These are phyloP conservation scores for Grammomys dolichurus DNA, from an alignment of 2,113 vertebrate genomes.

Conservation along the genomic window DNA sequence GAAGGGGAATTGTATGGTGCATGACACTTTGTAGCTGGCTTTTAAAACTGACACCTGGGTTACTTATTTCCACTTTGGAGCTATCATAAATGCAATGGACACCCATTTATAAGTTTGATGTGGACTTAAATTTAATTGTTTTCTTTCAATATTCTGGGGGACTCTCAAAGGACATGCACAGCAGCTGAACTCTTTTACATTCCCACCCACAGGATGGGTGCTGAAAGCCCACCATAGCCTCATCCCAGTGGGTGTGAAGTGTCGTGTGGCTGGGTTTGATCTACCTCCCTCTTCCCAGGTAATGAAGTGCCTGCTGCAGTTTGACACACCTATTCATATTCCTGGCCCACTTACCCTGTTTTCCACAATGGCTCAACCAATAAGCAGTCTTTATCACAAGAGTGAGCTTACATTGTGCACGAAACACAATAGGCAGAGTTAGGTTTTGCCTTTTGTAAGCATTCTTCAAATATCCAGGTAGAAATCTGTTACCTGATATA, in stretches of 20 bases:
- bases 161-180: background rate
- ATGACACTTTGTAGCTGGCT: background rate
- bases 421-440: background rate
- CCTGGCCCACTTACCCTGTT: background rate
- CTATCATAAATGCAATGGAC: background rate
- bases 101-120: background rate
- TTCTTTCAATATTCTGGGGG: background rate
- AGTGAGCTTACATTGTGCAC: background rate
- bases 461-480: background rate
- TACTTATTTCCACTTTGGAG: background rate
- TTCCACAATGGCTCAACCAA: background rate
- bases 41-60: constrained; percentile 24
- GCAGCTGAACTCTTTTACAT: background rate
- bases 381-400: background rate
- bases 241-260: background rate
- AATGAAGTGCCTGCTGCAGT: background rate
- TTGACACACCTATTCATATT: background rate
- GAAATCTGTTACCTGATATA: background rate
- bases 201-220: background rate
- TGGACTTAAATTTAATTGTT: background rate
- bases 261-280: background rate
- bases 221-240: background rate
- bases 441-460: background rate
- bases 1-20: background rate
- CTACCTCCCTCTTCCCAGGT: background rate